Evolutionary conservation across 2,888 invertebrate species (phyloP), one percentile per base, ranked within the genome.

Genomic region (Phengaris arion): DNA sequence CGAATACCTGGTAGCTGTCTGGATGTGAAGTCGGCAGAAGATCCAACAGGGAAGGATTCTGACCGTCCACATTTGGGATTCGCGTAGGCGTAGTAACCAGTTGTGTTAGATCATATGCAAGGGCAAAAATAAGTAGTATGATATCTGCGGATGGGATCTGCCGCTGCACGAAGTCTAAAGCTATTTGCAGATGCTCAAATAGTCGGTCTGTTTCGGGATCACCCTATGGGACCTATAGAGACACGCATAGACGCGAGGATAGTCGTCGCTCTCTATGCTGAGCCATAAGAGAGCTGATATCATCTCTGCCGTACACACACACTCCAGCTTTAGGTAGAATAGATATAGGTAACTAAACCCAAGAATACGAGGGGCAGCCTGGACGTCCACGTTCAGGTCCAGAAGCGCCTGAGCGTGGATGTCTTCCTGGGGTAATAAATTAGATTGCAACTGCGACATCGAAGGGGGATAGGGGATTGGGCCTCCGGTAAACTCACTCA

Each of bases 21-120:
- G 74, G 57, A 15, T 68, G 55, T 8, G 73, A 68, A 12, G 72
- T 76, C 59, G 74, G 57, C 75, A 77, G 70, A n/a, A 68, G 46
- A 48, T 74, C n/a, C n/a, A n/a, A n/a, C n/a, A n/a, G n/a, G n/a
- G n/a, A n/a, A n/a, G n/a, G n/a, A n/a, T n/a, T n/a, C 68, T 68
- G 74, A 46, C 59, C 55, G 5, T 68, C 55, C 8, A 76, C 74
- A 35, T 76, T 73, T 45, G 54, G 72, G 9, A 73, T n/a, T 45
- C 64, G 45, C 22, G 13, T 73, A 12, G 68, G 59, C 75, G 73
- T 15, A 12, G 57, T 10, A 1, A 68, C 52, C 73, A 73, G 51
- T 10, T 73, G 73, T 22, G 73, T 68, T 1, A 75, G 73, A 64
- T 51, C 72, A 64, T 59, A 54, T 2, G 46, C 52, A 8, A 74